A percentile compares a stretch with the other conserved stretches of the same genome.
phyloP scores from a whole-genome alignment of 1,140 invertebrate species.

The Drosophila nigromelanica region DNA sequence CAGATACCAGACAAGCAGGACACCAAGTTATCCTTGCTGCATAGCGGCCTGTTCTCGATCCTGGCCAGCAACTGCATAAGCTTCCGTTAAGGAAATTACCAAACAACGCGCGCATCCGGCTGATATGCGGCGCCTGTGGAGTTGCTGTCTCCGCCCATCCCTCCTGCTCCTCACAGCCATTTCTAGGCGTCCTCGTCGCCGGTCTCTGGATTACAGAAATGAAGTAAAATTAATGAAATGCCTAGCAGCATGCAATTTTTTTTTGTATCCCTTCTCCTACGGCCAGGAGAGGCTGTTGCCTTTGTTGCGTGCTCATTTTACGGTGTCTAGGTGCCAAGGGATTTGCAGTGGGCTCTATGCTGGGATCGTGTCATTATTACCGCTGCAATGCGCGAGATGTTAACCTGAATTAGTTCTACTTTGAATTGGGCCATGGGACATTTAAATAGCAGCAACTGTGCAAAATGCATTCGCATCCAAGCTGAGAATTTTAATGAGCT shows the following conservation, averaged over 20 bases:
- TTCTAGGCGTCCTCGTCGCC: constrained; percentile 6
- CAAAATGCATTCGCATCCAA: background rate
- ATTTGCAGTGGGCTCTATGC: background rate
- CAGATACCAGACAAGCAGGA: constrained; percentile 3
- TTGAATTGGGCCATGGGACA: constrained; percentile 21
- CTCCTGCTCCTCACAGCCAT: background rate
- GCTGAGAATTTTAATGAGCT: too few relatives aligned
- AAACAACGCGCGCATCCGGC: constrained; percentile 79
- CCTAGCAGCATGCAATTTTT: constrained; percentile 62
- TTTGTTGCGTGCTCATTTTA: constrained; percentile 28
- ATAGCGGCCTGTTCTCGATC: constrained; percentile 23
- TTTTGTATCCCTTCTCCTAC: constrained; percentile 2
- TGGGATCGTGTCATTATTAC: background rate
- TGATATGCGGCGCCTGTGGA: constrained; percentile 68
- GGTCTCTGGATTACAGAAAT: constrained; percentile 51
- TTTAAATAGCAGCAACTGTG: background rate
- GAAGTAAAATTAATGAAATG: constrained; percentile 75
- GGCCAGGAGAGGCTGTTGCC: background rate
- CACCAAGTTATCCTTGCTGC: constrained; percentile 13
- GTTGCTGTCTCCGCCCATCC: constrained; percentile 36
- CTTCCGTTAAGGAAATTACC: constrained; percentile 81
- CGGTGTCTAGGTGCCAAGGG: background rate
- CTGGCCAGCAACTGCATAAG: constrained; percentile 64
- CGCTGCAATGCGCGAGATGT: constrained; percentile 14
- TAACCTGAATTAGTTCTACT: constrained; percentile 37